Evolutionary conservation across 2,113 vertebrate species (phyloP), one percentile per base, ranked within the genome.

Genomic region (Corydoras maculifer): DNA sequence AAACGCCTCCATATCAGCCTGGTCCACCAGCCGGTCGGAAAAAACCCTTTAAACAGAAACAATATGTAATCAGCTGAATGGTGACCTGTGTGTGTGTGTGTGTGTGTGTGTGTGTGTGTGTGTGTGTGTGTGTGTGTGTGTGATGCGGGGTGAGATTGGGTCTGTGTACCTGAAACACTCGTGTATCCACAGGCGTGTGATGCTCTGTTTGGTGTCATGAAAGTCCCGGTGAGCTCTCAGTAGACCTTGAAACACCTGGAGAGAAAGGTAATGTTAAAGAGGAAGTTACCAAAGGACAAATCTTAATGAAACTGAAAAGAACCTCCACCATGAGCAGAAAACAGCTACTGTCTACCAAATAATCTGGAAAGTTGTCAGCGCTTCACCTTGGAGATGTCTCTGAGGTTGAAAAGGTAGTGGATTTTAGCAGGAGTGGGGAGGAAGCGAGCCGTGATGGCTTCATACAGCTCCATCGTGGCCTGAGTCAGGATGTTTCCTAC

Each of bases 401-500:
- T 87, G 77, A 96, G 91, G 84, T 94, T 95, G 85, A 95, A 96
- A 65, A 94, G 90, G 82, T 96, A 96, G 79, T 96, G 94, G 73
- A 91, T 93, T 83, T 93, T 94, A 70, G 91, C 90, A 0, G 94
- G 93, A 0, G 93, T 94, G 60, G 93, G 93, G 71, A 93, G 88
- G 80, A 96, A 96, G 59, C 78, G 84, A 57, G 88, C 84, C 0
- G 86, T 83, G 58, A 94, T 84, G 0, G 83, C 84, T 4, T 87
- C 80, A 79, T 92, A 95, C n/a, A 96, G 77, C 0, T 96, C 90
- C 53, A 94, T 68, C 0, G 93, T 94, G 55, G 92, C 92, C 77
- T 90, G 87, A 0, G 93, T 93, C 70, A 91, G 70, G 65, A 90
- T 50, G 0, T 83, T 83, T 57, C 91, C 94, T 0, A 93, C 84